A percentile compares a stretch with the other conserved stretches of the same genome.
phyloP scores from a whole-genome alignment of 2,888 invertebrate species.

The Drosophila anomelani region DNA sequence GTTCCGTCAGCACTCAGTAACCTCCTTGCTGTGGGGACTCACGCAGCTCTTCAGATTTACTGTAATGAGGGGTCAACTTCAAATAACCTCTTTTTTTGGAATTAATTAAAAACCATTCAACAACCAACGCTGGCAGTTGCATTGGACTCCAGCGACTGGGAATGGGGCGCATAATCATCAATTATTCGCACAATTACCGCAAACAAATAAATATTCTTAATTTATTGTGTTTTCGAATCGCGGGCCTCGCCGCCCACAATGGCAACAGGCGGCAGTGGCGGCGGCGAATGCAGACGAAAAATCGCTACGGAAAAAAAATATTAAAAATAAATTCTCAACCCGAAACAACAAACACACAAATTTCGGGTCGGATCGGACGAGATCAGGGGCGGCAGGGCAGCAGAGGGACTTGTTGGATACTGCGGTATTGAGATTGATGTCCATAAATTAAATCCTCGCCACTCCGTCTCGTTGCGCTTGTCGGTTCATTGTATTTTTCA shows the following conservation, averaged over 20 bases:
- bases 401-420: slow-evolving; percentile 16
- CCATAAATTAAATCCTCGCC: slow-evolving; percentile 62
- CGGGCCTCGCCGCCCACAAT: slow-evolving; percentile 68
- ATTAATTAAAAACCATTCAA: slow-evolving; percentile 66
- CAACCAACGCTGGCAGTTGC: slow-evolving; percentile 39
- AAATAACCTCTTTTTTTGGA: slow-evolving; percentile 47
- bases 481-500: slow-evolving; percentile 21
- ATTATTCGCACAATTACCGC: slow-evolving; percentile 79
- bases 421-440: slow-evolving; percentile 70
- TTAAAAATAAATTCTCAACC: slow-evolving; percentile 69
- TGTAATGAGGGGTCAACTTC: slow-evolving; percentile 45
- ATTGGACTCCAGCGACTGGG: slow-evolving; percentile 52
- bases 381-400: slow-evolving; percentile 24
- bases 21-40: not conserved
- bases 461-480: slow-evolving; percentile 25
- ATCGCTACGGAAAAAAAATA: slow-evolving; percentile 53
- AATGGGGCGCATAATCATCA: slow-evolving; percentile 71
- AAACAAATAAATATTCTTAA: slow-evolving; percentile 79
- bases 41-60: slow-evolving; percentile 19
- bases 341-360: slow-evolving; percentile 64
- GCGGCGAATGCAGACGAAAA: slow-evolving; percentile 33
- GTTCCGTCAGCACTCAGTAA: not conserved
- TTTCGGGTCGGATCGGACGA: slow-evolving; percentile 39
- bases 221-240: slow-evolving; percentile 72
- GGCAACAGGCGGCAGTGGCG: slow-evolving; percentile 22